phyloP scores from a whole-genome alignment of 1,140 invertebrate species.

The Campoletis sonorensis region DNA sequence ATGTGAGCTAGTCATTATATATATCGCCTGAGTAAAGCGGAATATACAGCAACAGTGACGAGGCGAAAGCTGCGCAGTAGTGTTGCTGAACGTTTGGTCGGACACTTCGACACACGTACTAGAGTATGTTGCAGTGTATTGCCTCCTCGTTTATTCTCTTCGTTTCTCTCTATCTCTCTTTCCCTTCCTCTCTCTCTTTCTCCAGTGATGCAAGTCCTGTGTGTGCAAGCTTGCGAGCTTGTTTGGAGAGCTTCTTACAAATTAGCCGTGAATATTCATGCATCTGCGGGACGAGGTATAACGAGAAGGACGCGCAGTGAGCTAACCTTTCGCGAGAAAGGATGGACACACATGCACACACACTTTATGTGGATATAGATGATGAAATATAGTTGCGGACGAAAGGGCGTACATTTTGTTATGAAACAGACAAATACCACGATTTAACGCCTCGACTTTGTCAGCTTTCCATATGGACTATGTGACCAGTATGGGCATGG shows the following conservation, averaged over 20 bases:
- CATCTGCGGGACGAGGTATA: constrained; percentile 39
- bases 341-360: neutral
- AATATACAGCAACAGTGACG: constrained; percentile 12
- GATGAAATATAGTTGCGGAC: neutral
- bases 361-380: neutral
- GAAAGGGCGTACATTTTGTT: neutral
- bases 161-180: neutral
- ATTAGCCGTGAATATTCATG: constrained; percentile 75
- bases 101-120: neutral
- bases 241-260: constrained; percentile 73
- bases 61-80: neutral
- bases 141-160: constrained; percentile 23
- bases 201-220: neutral
- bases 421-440: neutral
- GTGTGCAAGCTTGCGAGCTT: constrained; percentile 52
- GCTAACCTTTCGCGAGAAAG: constrained; percentile 40
- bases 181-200: neutral
- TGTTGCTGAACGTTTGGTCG: constrained; percentile 21
- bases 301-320: neutral
- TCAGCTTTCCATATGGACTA: neutral
- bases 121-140: neutral
- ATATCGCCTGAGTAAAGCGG: neutral
- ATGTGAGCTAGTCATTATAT: too few relatives aligned
- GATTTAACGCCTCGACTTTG: neutral
- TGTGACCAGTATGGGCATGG: neutral